Percentiles rank a stretch among this genome's conserved stretches.
Conservation (phyloP, 2,113 vertebrate genomes). For the Lycaon pictus region DNA sequence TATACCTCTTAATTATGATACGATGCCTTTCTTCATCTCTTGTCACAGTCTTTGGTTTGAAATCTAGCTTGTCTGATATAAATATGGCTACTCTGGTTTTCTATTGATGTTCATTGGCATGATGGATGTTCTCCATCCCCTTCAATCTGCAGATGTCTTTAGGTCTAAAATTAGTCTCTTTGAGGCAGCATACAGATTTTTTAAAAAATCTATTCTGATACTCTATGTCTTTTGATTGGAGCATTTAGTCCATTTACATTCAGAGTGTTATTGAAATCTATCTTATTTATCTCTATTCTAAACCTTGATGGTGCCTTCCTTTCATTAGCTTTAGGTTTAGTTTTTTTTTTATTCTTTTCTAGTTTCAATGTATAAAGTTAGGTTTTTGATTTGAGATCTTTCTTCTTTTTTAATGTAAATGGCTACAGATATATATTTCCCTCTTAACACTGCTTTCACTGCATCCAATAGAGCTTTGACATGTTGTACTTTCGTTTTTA, state of each 20-base stretch:
- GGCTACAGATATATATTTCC: background rate
- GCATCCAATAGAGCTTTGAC: background rate
- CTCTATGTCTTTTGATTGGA: background rate
- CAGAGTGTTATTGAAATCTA: background rate
- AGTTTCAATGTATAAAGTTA: background rate
- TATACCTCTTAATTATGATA: background rate
- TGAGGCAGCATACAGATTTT: background rate
- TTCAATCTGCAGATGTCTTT: background rate
- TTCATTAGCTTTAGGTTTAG: background rate
- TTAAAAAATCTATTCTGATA: background rate
- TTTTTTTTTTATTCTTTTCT: background rate
- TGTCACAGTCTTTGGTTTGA: background rate
- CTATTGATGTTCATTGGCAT: background rate
- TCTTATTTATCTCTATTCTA: background rate
- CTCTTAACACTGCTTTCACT: background rate
- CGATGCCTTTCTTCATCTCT: background rate
- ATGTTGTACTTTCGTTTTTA: background rate
- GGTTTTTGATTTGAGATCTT: background rate
- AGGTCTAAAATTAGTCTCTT: background rate
- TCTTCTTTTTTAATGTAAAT: background rate
- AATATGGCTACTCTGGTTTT: background rate
- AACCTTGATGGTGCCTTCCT: background rate
- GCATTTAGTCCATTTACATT: too few relatives aligned
- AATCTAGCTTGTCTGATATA: background rate
- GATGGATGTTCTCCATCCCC: background rate